Evolutionary conservation across 2,113 vertebrate genomes (phyloP), one percentile per base, ranked within the genome.

Genomic region (Trichomycterus rosablanca): DNA sequence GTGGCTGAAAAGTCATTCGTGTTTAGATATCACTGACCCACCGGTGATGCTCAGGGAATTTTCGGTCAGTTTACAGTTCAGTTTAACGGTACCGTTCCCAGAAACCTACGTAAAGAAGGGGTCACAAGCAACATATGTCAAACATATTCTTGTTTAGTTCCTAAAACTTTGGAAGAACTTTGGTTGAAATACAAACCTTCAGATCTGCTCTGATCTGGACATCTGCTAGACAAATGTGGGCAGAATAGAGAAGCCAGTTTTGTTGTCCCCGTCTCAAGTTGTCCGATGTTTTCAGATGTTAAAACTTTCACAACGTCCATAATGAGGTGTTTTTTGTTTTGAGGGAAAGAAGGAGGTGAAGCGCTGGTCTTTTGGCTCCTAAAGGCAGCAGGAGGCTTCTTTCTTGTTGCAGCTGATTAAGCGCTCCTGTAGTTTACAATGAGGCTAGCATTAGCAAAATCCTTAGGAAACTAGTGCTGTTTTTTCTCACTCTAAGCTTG

Each of bases 191-290:
- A 26, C n/a, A 73, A 53, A 54, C 64, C 59, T 67, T 62, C 16
- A 50, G 23, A 34, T 60, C 26, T 28, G 52, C 48, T 59, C 44
- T 15, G 55, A 73, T 67, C 52, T 35, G 39, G 52, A 79, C 82
- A 79, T 83, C 73, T 81, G 78, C 50, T 69, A 43, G 34, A 53
- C 78, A 82, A 83, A 81, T 83, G 80, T 78, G 60, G 35, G 46
- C 3, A 22, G 37, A 50, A 58, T 48, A 66, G 15, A 19, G 44
- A 35, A 44, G 34, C 7, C 5, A 11, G 19, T 73, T 52, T 20
- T 60, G 69, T 11, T 18, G 15, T 32, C 37, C n/a, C 50, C 51
- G 23, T 59, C 46, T 60, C 7, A 51, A 58, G 12, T 26, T n/a
- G 19, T 66, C 56, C 59, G 11, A 64, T 60, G 34, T 39, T 32